Evolutionary conservation across 2,113 vertebrate genomes (phyloP), one percentile per base, ranked within the genome.

Genomic region (Silurus asotus): DNA sequence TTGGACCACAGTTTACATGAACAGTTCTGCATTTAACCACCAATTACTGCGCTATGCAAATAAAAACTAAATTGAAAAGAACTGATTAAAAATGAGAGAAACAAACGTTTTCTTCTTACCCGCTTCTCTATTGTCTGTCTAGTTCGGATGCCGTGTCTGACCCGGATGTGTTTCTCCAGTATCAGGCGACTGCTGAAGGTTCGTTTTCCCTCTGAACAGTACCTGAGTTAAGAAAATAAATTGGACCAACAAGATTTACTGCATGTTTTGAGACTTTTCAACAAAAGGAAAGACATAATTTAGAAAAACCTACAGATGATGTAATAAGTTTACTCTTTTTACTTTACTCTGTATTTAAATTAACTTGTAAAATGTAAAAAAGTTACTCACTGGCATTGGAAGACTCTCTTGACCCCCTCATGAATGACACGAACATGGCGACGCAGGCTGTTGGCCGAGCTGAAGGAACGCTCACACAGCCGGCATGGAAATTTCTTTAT

Each of bases 401-500:
- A 97, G 84, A 96, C 94, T 0, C 97, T 94, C 83, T 93, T 97
- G 92, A 95, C 94, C 25, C 93, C 95, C 87, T 99, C 97, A 5
- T 99, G 98, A 74, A 98, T 99, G 88, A 99, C 97, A 7, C 98
- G 95, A 88, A 98, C 96, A 75, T 99, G 98, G 8, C 98, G 94
- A 2, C 97, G 95, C 86, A 99, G 92, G 87, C 97, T 99, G 88
- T 97, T 98, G 0, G 96, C 96, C 0, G 97, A 98, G 91, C 97
- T 97, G 93, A 99, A 99, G 0, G 97, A 98, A 0, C 97, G 96
- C 88, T 99, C 98, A 0, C 98, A 99, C 62, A 97, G 95, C 85
- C 96, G 96, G 74, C 98, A 99, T 0, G 98, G 98, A 87, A 99
- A 99, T 90, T 98, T 99, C 92, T 99, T 99, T 92, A 98, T 94